These are phyloP conservation scores for Phylloscopus collybita DNA, from an alignment of 2,797 vertebrate genomes.

Conservation along the genomic window DNA sequence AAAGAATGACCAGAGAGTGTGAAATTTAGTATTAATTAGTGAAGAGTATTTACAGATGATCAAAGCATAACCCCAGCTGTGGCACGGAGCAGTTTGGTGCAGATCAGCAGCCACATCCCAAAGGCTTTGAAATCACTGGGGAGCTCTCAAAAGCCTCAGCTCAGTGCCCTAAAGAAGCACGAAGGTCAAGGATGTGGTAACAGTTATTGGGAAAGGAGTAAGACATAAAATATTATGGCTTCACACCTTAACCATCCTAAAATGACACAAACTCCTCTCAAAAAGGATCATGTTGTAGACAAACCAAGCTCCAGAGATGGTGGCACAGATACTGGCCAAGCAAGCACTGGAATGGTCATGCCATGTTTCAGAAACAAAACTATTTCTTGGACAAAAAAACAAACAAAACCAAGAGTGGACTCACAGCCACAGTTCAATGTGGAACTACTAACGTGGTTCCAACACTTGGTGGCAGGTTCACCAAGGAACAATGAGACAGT, in stretches of 20 bases:
- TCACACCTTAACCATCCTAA: background rate
- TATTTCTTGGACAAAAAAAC: background rate
- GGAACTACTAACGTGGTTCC: background rate
- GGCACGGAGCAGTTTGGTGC: background rate
- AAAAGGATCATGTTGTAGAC: background rate
- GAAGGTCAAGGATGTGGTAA: background rate
- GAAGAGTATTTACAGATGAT: background rate
- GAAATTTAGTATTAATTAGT: background rate
- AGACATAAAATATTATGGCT: background rate
- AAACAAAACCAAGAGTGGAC: background rate
- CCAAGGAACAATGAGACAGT: background rate
- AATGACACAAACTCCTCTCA: background rate
- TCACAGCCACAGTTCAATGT: background rate
- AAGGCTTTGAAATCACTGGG: background rate
- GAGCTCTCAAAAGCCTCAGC: background rate
- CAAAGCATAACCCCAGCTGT: background rate
- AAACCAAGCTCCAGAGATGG: background rate
- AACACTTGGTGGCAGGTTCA: background rate
- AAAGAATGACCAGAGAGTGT: background rate
- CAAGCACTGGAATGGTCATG: background rate
- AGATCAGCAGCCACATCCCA: background rate
- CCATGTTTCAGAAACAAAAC: background rate
- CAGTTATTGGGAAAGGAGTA: background rate
- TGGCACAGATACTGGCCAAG: background rate
- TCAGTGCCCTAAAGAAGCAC: background rate